Conservation (phyloP, 2,888 invertebrate species). For the Chorisops tibialis region DNA sequence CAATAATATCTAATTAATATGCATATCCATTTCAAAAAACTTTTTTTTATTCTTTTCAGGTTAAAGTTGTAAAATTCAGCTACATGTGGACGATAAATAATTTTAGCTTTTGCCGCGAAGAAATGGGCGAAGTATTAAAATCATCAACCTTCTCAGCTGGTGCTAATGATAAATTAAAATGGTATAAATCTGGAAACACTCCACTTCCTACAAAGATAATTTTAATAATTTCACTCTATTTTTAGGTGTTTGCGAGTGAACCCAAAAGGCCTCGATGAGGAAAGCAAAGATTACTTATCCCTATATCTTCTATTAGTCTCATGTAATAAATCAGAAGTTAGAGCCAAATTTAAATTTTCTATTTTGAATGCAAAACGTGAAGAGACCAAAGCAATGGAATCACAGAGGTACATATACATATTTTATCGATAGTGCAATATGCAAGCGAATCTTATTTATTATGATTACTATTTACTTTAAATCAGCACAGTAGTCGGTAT, state of each 20-base stretch:
- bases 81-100: constrained; percentile 99
- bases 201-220: constrained; percentile 4
- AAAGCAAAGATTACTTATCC: constrained; percentile 99
- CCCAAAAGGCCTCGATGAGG: constrained; percentile 99
- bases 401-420: constrained; percentile 55
- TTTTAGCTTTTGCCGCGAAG: constrained; percentile 99
- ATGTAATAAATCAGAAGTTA: constrained; percentile 99
- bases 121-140: constrained; percentile 99
- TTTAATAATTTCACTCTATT: constrained; percentile 1
- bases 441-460: neutral
- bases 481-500: constrained; percentile 99
- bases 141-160: constrained; percentile 99
- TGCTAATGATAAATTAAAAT: constrained; percentile 99
- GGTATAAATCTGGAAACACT: constrained; percentile 58
- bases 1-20: too few relatives aligned
- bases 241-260: constrained; percentile 95
- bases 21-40: too few relatives aligned
- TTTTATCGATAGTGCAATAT: neutral
- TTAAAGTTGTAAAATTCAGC: constrained; percentile 99
- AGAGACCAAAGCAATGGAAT: constrained; percentile 99
- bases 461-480: constrained; percentile 60
- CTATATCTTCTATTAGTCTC: constrained; percentile 97
- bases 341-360: constrained; percentile 99
- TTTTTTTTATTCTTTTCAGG: constrained; percentile 61
- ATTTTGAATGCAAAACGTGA: constrained; percentile 99